Evolutionary conservation across 1,140 invertebrate species (phyloP), one percentile per base, ranked within the genome.

Genomic region (Lethrus apterus): DNA sequence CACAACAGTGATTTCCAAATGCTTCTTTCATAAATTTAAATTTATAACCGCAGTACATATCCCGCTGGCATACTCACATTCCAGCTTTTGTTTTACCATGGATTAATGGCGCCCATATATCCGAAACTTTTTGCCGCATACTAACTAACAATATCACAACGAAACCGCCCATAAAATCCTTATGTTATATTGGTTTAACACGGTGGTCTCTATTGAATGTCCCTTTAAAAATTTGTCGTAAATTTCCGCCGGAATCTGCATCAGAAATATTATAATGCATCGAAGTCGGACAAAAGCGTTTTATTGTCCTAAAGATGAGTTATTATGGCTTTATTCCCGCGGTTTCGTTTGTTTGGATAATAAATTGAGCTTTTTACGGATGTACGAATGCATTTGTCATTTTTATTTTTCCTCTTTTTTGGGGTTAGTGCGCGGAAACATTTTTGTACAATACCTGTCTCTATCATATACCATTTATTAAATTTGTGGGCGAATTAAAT

Each of bases 381-480:
- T 50, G 51, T 46, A 26, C 48, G 44, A 41, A 52, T 55, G 53
- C 53, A 51, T 55, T 55, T 53, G 54, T 52, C 54, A 53, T 47
- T 52, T 50, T 51, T 50, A 53, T 56, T 56, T 53, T 56, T 45
- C 45, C n/a, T n/a, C n/a, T n/a, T 32, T 15, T 43, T 10, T 19
- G 21, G 29, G 23, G 15, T 21, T 15, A 13, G 34, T 21, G 11
- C 40, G 17, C 44, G 35, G 9, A 21, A 15, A 46, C 18, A 34
- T 50, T 50, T 50, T 51, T 44, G 38, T 32, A 43, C 48, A 47
- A 51, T 51, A 47, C 44, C 43, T 33, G 11, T 26, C 35, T 40
- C 31, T 46, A 38, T 38, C 24, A 38, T 38, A 43, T 43, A 26
- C 40, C 19, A 43, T 31, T 31, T 19, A 15, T 17, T 21, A 10